Base-by-base conservation (phyloP, 2,113 vertebrate species). In the Gnathonemus longibarbis region DNA sequence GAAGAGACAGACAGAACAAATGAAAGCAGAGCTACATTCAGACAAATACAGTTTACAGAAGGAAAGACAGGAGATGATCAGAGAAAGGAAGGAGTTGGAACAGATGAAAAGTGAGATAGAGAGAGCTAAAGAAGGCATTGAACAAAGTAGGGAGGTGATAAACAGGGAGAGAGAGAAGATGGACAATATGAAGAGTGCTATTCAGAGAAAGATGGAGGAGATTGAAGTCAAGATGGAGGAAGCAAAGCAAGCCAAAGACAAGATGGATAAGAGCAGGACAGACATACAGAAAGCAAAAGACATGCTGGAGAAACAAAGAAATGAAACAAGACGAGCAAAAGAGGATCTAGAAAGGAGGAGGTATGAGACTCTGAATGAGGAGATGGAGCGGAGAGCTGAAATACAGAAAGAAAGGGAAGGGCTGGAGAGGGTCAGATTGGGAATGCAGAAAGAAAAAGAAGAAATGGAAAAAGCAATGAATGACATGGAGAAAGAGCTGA, bases 1-100 rank as follows among this genome's bases (percentile, higher is more conserved):
- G 84, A 91, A 77, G 90, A 80, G 92, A 52, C 90, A 92, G 39
- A 90, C 85, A 6, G 90, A 94, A 77, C 88, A 49, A 85, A 93
- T 89, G 5, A 91, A 90, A 90, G 52, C 6, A 62, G 80, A 91
- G 85, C 88, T 92, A 3, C 52, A 89, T 56, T 89, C 7, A 52
- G 91, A 92, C 42, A 91, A 83, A 90, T 88, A 84, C 13, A 17
- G 50, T 42, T 21, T 89, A 42, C 39, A 90, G 90, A 74, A 56
- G 70, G 31, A 58, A 92, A 42, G 89, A 86, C 80, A 92, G 90
- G 42, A 89, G 83, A 45, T 91, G 91, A 35, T 7, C 56, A 45
- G 89, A 56, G 39, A 86, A 90, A 89, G 88, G 74, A 86, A 89
- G 93, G 85, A 91, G 87, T 2, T 94, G 15, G 91, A 88, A 21